Conservation (phyloP, 23 tunicate species). For the Clavelina lepadiformis region DNA sequence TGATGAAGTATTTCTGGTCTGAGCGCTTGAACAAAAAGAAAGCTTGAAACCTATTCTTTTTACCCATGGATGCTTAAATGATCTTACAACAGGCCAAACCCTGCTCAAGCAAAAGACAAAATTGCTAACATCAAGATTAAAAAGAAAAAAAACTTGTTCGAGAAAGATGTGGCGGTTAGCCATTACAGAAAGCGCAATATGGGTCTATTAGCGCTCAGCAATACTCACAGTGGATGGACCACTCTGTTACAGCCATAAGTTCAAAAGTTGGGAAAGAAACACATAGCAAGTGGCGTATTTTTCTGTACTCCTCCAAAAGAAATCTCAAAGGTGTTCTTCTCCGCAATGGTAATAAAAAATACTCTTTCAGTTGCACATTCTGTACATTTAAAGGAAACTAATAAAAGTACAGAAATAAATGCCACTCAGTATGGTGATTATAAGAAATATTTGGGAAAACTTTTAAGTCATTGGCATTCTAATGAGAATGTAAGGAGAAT, state of each 20-base stretch:
- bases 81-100: conserved; percentile 12
- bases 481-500: conserved; percentile 22
- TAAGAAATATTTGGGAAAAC: conserved; percentile 20
- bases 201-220: conserved; percentile 10
- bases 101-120: conserved; percentile 18
- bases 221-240: conserved; percentile 14
- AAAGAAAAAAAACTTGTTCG: conserved; percentile 12
- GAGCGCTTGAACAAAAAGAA: conserved; percentile 9
- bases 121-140: conserved; percentile 14
- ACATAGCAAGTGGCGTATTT: no score
- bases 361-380: conserved; percentile 12
- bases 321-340: conserved; percentile 2
- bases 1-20: conserved; percentile 10
- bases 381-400: conserved; percentile 22
- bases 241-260: conserved; percentile 4
- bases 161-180: conserved; percentile 10
- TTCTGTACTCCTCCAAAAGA: no score
- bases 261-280: no score
- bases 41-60: conserved; percentile 23
- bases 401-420: conserved; percentile 24
- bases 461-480: conserved; percentile 14
- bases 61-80: conserved; percentile 2
- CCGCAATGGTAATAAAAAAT: conserved; percentile 5
- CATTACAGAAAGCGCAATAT: conserved; percentile 20
- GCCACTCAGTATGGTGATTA: conserved; percentile 13